Percentiles rank a stretch among this genome's conserved stretches.
These are phyloP conservation scores for Arctia plantaginis DNA, from an alignment of 2,888 invertebrate genomes.

Conservation along the genomic window DNA sequence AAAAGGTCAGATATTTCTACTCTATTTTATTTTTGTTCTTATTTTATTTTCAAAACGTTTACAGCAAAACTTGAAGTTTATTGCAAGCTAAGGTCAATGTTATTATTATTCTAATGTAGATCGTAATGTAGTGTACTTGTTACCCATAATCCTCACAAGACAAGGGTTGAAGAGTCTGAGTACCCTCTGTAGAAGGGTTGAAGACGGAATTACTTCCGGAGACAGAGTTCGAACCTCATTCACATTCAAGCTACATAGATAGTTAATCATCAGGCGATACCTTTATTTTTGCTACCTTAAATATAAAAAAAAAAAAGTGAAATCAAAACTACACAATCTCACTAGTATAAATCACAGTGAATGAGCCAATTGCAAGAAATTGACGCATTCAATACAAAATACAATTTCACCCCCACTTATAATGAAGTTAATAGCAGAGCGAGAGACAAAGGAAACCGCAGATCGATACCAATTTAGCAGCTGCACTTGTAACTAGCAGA, in stretches of 20 bases:
- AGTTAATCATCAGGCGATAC: background rate
- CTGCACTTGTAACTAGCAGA: slow-evolving; percentile 45
- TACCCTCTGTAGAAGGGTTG: background rate
- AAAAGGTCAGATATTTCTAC: background rate
- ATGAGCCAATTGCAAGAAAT: slow-evolving; percentile 42
- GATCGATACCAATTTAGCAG: slow-evolving; percentile 52
- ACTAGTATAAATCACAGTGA: slow-evolving; percentile 19
- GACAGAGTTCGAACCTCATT: background rate
- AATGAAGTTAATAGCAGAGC: slow-evolving; percentile 34
- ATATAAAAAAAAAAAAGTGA: background rate
- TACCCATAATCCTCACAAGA: background rate
- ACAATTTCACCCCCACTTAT: slow-evolving; percentile 35
- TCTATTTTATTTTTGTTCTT: background rate
- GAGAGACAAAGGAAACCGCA: slow-evolving; percentile 49
- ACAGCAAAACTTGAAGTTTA: background rate
- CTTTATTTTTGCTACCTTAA: background rate
- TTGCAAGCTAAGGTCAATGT: no score
- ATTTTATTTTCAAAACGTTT: background rate
- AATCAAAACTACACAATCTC: background rate
- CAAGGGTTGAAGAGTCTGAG: background rate
- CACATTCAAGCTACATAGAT: background rate
- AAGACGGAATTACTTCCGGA: background rate
- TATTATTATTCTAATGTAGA: no score
- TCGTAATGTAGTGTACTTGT: background rate
- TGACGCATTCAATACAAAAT: slow-evolving; percentile 36